Evolutionary conservation across 2,113 vertebrate species (phyloP), one percentile per base, ranked within the genome.

Genomic region (Meleagris gallopavo): DNA sequence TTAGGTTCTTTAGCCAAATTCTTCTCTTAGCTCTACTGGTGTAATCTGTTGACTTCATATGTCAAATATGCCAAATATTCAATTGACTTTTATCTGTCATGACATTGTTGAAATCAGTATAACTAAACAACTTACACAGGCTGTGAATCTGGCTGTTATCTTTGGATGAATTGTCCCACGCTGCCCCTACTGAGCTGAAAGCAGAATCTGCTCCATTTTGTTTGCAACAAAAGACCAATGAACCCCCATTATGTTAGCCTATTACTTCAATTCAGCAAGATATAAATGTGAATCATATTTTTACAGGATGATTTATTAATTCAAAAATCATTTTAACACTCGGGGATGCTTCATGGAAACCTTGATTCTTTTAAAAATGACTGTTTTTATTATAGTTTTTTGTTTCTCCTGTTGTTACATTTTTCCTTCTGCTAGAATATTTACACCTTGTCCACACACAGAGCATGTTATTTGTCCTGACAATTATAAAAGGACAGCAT

Each of bases 141-240:
- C 84, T 92, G 70, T 73, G 74, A 92, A 76, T 76, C 70, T 87
- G 84, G n/a, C 70, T 62, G 48, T 89, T 87, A 86, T 84, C 55
- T 69, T 62, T 62, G 74, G 75, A 93, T 69, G 36, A 93, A 62
- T 58, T 91, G 50, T 77, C 67, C 55, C 58, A 62, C 84, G 54
- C 71, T 89, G 66, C 25, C 48, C 54, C 74, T 87, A 32, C 55
- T 89, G 70, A 93, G 57, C 38, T 69, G 45, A 78, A n/a, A 89
- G 43, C 48, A 84, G 73, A 93, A 79, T 76, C 17, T 87, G 52
- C 54, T 84, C 18, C 3, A 2, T 25, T 3, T n/a, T 52, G 88
- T 84, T 82, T 43, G 0, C 14, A 79, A 41, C 27, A 91, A 75
- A 72, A 80, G 72, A 0, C 0, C 45, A 81, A 57, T 3, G 16